Conservation (phyloP, 1,140 invertebrate species). For the Prorops nasuta region DNA sequence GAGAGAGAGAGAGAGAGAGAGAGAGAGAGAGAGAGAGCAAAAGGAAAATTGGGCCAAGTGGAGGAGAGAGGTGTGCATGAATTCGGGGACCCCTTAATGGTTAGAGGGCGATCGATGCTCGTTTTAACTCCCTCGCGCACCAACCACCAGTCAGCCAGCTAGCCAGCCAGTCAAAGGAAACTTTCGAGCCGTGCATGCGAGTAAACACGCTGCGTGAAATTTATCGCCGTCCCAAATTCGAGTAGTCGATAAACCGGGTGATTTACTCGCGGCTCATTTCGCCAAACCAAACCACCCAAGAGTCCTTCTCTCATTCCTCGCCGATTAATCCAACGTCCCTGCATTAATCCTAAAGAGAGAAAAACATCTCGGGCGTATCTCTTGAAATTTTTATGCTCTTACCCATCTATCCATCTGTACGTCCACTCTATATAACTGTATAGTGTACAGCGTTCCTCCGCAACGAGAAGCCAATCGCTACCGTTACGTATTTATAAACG, state of each 20-base stretch:
- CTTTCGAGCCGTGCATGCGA: conserved; percentile 17
- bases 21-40: not conserved
- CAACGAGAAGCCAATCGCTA: too few relatives aligned
- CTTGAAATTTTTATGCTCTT: too few relatives aligned
- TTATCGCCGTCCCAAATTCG: conserved; percentile 25
- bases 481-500: too few relatives aligned
- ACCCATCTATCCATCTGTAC: too few relatives aligned
- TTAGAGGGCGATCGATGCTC: conserved; percentile 4
- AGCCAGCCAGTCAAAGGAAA: conserved; percentile 11
- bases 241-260: conserved; percentile 15
- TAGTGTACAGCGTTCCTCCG: too few relatives aligned
- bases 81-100: conserved; percentile 1
- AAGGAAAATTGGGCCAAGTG: conserved; percentile 5
- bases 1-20: too few relatives aligned
- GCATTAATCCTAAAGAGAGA: not conserved
- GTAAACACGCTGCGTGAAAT: conserved; percentile 22
- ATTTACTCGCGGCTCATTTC: conserved; percentile 18
- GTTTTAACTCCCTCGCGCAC: not conserved
- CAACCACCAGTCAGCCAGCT: too few relatives aligned
- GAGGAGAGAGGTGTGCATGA: conserved; percentile 18
- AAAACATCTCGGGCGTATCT: not conserved
- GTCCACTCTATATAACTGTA: too few relatives aligned
- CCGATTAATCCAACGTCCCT: not conserved
- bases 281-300: not conserved
- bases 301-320: not conserved